Evolutionary conservation across 2,113 vertebrate species (phyloP), one percentile per base, ranked within the genome.

Genomic region (Trachemys scripta): DNA sequence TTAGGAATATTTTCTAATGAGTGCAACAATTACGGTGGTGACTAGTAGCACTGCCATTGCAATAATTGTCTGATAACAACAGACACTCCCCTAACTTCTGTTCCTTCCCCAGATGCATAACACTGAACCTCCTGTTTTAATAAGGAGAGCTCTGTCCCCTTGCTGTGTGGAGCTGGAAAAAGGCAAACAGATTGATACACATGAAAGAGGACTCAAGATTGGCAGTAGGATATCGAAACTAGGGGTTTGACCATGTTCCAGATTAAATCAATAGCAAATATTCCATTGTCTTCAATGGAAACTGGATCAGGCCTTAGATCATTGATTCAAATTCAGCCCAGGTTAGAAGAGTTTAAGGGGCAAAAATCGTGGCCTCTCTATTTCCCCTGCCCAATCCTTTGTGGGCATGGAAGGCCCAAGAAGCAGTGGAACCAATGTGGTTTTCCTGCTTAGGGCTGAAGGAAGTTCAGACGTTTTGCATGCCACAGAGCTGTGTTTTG

Each of bases 1-100:
- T 95, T 93, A 94, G 5, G 4, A 83, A 94, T 2, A 79, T 94
- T 97, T 95, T 94, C 87, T 91, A 95, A 82, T 96, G 91, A 91
- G 80, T 92, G 82, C 81, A 89, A 57, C 42, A 94, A 72, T 90
- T 94, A n/a, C 91, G 82, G 29, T 94, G 87, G 85, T 81, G 75
- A 88, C 79, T 85, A 89, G 84, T 90, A 95, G 87, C 19, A 95
- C 20, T 92, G 42, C 17, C 88, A 80, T 75, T 54, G 31, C 57
- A 92, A 69, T 56, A 49, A 57, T 35, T 88, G 81, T 69, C 35
- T 95, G 84, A 72, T 88, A 69, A 69, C 24, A 57, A 83, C 65
- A 93, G 78, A 56, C 35, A 69, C 76, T 94, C 78, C 79, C 42
- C 56, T 20, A 83, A 90, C 79, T 92, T 38, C 0, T 0, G 50